A percentile compares a stretch with the other conserved stretches of the same genome.
Conservation (phyloP, 2,888 invertebrate genomes). For the Ditula angustiorana region DNA sequence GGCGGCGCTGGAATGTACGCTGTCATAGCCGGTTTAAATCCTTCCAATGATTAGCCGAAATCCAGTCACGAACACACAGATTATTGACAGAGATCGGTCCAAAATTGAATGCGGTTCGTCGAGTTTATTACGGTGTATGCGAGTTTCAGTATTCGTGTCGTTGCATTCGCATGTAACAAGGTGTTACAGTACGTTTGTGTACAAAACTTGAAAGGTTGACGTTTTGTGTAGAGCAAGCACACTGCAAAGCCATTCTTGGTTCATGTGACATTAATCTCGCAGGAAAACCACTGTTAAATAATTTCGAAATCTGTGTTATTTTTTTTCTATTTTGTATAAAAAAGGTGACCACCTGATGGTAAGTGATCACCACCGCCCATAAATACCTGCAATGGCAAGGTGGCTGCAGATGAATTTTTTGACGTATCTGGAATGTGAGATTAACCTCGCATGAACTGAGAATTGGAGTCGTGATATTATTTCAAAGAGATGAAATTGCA, state of each 20-base stretch:
- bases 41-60: conserved; percentile 63
- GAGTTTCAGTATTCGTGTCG: conserved; percentile 30
- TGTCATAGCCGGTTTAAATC: conserved; percentile 61
- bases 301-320: too few relatives aligned
- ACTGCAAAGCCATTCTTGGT: too few relatives aligned
- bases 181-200: neutral
- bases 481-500: neutral
- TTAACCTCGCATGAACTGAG: too few relatives aligned
- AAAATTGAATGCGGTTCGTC: conserved; percentile 44
- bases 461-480: too few relatives aligned
- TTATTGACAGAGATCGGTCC: conserved; percentile 54
- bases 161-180: conserved; percentile 30
- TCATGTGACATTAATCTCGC: too few relatives aligned
- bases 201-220: neutral
- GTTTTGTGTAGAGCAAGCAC: neutral
- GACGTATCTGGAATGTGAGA: too few relatives aligned
- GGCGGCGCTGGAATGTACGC: conserved; percentile 58
- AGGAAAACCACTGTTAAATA: too few relatives aligned
- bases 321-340: too few relatives aligned
- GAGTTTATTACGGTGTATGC: conserved; percentile 41
- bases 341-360: too few relatives aligned
- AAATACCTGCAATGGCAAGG: too few relatives aligned
- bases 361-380: too few relatives aligned
- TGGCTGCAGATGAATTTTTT: too few relatives aligned
- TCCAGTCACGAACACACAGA: conserved; percentile 58